Base-by-base conservation (phyloP, 2,113 vertebrate species). In the Siphamia tubifer region DNA sequence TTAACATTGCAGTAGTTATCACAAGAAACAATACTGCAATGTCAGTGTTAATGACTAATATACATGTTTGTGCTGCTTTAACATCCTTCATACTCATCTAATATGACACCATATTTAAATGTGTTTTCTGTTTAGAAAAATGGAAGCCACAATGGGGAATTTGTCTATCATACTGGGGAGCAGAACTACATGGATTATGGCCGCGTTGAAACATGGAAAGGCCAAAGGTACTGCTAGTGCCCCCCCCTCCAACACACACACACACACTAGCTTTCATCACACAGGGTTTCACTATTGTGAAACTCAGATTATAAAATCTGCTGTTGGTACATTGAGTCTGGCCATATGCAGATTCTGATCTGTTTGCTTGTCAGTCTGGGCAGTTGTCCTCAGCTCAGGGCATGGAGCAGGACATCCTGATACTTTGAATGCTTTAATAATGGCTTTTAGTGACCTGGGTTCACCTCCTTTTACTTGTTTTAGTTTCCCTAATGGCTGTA, bases 151-250 rank as follows among this genome's bases (percentile, higher is more conserved):
- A 79, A 94, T 5, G 97, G 96, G 21, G 94, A 96, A 25, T 98
- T 98, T 43, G 81, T 98, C 71, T 95, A 95, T 77, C 89, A 95
- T 65, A 98, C 95, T 0, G 98, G 98, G 71, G 81, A 93, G 52
- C 71, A 90, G 0, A 90, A 73, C 90, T 96, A 96, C 74, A 76
- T 96, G 85, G 94, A 99, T 84, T 99, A 96, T 69, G 91, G 95
- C 30, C 94, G 90, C 48, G 93, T 99, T 38, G 70, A 94, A 71
- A 92, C 95, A 24, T 99, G 96, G 96, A 94, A 91, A 62, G 95
- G 94, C 52, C 83, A 95, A 91, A 94, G 94, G 98, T 98, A 93
- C 15, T 9, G 0, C 25, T 19, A 31, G 19, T 35, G 10, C 53
- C 44, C 9, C 42, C 51, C 9, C 42, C 51, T n/a, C n/a, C n/a